Conservation (phyloP, 2,113 vertebrate genomes). For the Ailuropoda melanoleuca region DNA sequence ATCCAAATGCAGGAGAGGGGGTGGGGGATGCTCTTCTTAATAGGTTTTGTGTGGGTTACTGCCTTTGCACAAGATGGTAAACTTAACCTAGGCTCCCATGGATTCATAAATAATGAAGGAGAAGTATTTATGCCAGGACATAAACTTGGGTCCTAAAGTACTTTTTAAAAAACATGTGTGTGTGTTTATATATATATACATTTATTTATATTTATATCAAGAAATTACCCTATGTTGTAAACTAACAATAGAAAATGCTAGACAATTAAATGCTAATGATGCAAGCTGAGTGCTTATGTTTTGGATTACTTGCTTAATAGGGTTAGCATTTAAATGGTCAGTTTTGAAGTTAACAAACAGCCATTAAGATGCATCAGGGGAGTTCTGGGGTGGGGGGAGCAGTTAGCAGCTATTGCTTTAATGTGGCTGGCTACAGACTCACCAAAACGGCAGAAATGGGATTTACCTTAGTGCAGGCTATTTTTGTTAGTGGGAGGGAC, state of each 20-base stretch:
- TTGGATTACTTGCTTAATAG: slow-evolving; percentile 79
- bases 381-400: slow-evolving; percentile 59
- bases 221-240: slow-evolving; percentile 60
- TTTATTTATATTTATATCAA: neutral
- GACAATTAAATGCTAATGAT: slow-evolving; percentile 80
- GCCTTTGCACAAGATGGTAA: slow-evolving; percentile 13
- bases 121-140: neutral
- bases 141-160: neutral
- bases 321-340: slow-evolving; percentile 83
- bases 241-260: slow-evolving; percentile 78
- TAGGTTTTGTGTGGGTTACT: neutral
- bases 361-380: slow-evolving; percentile 81
- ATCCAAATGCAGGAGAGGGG: neutral
- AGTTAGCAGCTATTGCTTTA: slow-evolving; percentile 81
- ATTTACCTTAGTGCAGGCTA: slow-evolving; percentile 77
- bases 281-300: slow-evolving; percentile 80
- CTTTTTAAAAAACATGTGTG: neutral
- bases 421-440: slow-evolving; percentile 71
- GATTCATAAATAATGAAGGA: slow-evolving; percentile 24
- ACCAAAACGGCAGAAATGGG: slow-evolving; percentile 77
- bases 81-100: neutral
- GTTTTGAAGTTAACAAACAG: slow-evolving; percentile 83
- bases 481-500: slow-evolving; percentile 74
- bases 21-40: neutral
- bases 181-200: neutral